phyloP scores from a whole-genome alignment of 2,888 invertebrate species.

The Idaea biselata region DNA sequence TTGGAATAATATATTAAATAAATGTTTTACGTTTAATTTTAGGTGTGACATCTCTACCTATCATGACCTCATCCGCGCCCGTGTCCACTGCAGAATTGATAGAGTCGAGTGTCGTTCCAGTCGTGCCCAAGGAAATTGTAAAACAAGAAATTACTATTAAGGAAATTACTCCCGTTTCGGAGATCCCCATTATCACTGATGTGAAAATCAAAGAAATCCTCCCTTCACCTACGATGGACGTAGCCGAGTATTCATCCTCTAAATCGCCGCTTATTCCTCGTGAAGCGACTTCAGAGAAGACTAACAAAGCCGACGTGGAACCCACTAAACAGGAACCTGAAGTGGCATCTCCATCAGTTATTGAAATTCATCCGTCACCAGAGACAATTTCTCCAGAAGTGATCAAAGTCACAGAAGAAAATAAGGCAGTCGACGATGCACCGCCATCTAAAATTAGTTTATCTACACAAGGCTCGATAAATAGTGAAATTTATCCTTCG shows the following conservation, averaged over 20 bases:
- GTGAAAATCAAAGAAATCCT: conserved; percentile 72
- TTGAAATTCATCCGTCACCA: conserved; percentile 46
- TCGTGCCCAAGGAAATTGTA: conserved; percentile 45
- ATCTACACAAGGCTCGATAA: conserved; percentile 60
- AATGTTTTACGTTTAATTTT: conserved; percentile 33
- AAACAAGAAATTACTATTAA: conserved; percentile 78
- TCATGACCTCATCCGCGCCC: conserved; percentile 44
- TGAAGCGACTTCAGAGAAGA: conserved; percentile 66
- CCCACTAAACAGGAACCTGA: conserved; percentile 48
- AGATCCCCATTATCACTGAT: conserved; percentile 68
- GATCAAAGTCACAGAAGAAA: conserved; percentile 38
- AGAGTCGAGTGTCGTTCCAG: conserved; percentile 35
- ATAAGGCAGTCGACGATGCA: conserved; percentile 40
- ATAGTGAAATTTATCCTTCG: conserved; percentile 56
- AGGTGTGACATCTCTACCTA: conserved; percentile 65
- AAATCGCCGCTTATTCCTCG: conserved; percentile 68
- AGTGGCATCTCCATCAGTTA: conserved; percentile 37
- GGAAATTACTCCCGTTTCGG: conserved; percentile 81
- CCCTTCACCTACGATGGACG: conserved; percentile 62
- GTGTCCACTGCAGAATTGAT: conserved; percentile 37
- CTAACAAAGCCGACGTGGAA: conserved; percentile 33
- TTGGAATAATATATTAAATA: too few species aligned
- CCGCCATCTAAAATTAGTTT: conserved; percentile 67
- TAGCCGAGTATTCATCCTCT: conserved; percentile 64
- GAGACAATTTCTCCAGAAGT: conserved; percentile 33